phyloP scores from a whole-genome alignment of 2,113 vertebrate species.

The Jaculus jaculus region DNA sequence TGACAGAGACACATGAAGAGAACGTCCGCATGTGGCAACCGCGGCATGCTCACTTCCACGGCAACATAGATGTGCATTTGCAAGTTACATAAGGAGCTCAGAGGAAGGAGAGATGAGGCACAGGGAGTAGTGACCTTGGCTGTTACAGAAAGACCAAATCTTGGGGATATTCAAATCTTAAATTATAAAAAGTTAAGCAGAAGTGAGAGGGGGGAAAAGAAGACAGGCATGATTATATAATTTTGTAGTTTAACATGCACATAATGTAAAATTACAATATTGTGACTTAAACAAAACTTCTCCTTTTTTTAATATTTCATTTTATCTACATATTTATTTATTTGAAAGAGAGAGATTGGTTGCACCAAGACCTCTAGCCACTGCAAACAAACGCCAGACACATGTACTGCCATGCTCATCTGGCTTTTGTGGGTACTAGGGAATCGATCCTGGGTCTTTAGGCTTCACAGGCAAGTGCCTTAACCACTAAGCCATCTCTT shows the following conservation, averaged over 20 bases:
- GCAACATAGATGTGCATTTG: conserved; percentile 79
- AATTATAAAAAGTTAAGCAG: conserved; percentile 49
- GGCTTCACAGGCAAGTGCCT: too few relatives aligned
- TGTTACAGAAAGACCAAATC: conserved; percentile 66
- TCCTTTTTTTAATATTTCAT: too few relatives aligned
- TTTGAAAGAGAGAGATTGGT: too few relatives aligned
- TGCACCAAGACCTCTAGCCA: too few relatives aligned
- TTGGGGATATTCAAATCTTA: conserved; percentile 59
- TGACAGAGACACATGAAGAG: conserved; percentile 83
- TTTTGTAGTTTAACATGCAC: conserved; percentile 62
- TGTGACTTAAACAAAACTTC: neutral
- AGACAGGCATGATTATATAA: neutral
- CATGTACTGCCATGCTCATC: too few relatives aligned
- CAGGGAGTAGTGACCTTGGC: neutral
- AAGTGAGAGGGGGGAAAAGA: neutral
- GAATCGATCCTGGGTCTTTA: too few relatives aligned
- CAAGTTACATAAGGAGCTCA: conserved; percentile 61
- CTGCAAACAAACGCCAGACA: too few relatives aligned
- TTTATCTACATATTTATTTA: too few relatives aligned
- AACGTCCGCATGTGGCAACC: conserved; percentile 84
- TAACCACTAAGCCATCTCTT: too few relatives aligned
- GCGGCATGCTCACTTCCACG: conserved; percentile 84
- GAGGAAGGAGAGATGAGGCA: neutral
- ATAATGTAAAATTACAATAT: conserved; percentile 30
- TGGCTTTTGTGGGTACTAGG: too few relatives aligned